Evolutionary conservation across 2,888 invertebrate genomes (phyloP).

Genomic region (Nycteola revayana): DNA sequence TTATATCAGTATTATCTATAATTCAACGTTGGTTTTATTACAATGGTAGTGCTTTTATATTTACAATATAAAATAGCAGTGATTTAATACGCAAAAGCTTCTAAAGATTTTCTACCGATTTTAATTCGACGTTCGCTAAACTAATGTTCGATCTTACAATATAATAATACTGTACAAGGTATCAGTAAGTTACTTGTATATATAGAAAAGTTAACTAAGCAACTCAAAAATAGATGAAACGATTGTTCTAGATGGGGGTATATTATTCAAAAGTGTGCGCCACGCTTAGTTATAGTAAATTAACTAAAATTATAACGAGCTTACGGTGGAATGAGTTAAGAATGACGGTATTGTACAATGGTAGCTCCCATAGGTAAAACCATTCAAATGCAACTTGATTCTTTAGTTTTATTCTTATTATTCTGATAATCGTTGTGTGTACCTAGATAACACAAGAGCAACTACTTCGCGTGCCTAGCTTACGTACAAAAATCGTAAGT

Average conservation of each 20-base stretch:
- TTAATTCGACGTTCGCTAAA: conserved; percentile 22
- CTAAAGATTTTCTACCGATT: conserved; percentile 24
- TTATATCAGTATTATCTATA: no score
- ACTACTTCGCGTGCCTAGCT: no score
- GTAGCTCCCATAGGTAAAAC: no score
- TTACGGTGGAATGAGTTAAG: conserved; percentile 15
- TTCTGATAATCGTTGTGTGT: no score
- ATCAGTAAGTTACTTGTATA: conserved; percentile 17
- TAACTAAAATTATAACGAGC: no score
- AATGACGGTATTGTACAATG: conserved; percentile 26
- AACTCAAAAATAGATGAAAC: conserved; percentile 33
- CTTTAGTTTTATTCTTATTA: no score
- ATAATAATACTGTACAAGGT: conserved; percentile 31
- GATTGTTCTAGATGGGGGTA: conserved; percentile 20
- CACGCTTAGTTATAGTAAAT: conserved; percentile 15
- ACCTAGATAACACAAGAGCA: no score
- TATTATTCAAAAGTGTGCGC: conserved; percentile 32
- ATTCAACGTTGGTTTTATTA: conserved; percentile 6
- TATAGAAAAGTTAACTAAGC: conserved; percentile 32
- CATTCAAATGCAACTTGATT: no score
- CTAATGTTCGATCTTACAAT: conserved; percentile 27
- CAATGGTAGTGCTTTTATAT: conserved; percentile 25
- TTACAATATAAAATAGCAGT: conserved; percentile 25
- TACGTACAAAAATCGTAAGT: no score
- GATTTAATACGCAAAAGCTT: conserved; percentile 31